phyloP scores from a whole-genome alignment of 2,113 vertebrate species.

The Paramormyrops kingsleyae region DNA sequence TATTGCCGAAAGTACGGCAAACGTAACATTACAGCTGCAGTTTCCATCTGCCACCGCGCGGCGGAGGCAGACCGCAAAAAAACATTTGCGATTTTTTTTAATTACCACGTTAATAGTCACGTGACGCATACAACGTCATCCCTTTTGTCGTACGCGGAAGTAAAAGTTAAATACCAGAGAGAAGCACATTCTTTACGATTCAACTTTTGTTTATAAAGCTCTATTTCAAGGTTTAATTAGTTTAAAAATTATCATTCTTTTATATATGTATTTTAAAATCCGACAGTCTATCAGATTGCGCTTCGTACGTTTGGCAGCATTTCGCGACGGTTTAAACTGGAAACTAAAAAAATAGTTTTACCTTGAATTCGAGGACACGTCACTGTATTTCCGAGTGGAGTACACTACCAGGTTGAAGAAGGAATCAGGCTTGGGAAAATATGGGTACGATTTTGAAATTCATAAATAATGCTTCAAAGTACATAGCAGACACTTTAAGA shows the following conservation, averaged over 20 bases:
- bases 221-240: background rate
- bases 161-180: background rate
- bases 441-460: conserved; percentile 14
- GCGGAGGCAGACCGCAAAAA: background rate
- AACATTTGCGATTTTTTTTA: background rate
- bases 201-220: background rate
- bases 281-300: background rate
- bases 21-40: background rate
- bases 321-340: background rate
- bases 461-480: background rate
- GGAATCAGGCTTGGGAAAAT: background rate
- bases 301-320: background rate
- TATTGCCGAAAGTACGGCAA: background rate
- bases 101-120: background rate
- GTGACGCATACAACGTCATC: background rate
- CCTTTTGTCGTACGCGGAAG: background rate
- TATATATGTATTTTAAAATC: background rate
- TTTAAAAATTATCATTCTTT: background rate
- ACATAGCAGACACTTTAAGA: background rate
- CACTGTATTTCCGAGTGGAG: background rate
- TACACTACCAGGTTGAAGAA: background rate
- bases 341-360: background rate
- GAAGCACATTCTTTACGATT: conserved; percentile 2
- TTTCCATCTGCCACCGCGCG: background rate
- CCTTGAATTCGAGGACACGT: conserved; percentile 11